phyloP scores from a whole-genome alignment of 2,797 vertebrate species.

The Peromyscus attwateri region DNA sequence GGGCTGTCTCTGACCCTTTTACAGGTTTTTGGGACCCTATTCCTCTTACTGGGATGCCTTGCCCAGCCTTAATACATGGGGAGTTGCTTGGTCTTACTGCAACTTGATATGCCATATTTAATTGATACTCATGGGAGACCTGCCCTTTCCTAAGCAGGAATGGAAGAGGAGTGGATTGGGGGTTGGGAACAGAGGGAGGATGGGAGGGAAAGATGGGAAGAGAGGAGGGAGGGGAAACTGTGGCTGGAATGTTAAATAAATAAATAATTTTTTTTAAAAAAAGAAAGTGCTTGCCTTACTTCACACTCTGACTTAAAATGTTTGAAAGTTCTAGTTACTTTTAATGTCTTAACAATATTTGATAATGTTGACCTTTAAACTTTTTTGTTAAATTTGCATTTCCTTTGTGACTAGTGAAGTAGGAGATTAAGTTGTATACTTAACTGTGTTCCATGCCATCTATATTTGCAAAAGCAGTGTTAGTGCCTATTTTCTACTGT shows the following conservation, averaged over 20 bases:
- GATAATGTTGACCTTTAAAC: neutral
- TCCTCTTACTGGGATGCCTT: neutral
- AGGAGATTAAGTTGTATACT: neutral
- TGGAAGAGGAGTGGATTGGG: neutral
- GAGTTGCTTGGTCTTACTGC: neutral
- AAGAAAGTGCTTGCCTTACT: neutral
- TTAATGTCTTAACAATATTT: neutral
- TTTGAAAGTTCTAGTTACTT: conserved; percentile 6
- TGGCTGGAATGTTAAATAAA: neutral
- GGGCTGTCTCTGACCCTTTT: neutral
- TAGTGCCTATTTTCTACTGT: neutral
- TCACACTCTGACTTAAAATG: neutral
- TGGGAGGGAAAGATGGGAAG: neutral
- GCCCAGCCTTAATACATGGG: neutral
- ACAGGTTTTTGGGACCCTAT: neutral
- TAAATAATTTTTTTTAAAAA: neutral
- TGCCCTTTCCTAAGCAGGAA: neutral
- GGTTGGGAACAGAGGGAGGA: neutral
- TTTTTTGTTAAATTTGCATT: conserved; percentile 33
- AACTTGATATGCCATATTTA: neutral
- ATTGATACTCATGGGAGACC: neutral
- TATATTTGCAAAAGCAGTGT: neutral
- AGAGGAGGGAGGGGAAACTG: neutral
- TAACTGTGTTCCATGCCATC: neutral
- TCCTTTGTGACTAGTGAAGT: neutral